Evolutionary conservation across 2,113 vertebrate genomes (phyloP).

Genomic region (Neodon shergylaensis): DNA sequence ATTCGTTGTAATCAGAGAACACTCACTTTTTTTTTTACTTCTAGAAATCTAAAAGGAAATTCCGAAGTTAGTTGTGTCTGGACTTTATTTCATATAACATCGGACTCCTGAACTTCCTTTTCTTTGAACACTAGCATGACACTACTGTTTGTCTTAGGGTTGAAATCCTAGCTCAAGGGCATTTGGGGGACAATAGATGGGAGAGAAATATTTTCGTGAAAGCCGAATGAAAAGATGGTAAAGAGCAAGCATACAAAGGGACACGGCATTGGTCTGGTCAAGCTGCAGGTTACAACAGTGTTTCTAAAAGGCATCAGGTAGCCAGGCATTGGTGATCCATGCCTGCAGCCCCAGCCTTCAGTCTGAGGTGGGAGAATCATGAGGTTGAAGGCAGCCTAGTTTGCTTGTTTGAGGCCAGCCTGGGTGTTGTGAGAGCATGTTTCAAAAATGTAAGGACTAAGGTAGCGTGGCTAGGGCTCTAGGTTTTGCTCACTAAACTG

Average conservation of each 20-base stretch:
- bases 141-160: background rate
- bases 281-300: slow-evolving; percentile 14
- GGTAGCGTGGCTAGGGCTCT: too few relatives aligned
- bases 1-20: slow-evolving; percentile 45
- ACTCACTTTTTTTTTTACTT: slow-evolving; percentile 10
- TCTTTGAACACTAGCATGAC: slow-evolving; percentile 10
- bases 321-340: background rate
- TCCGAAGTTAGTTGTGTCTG: slow-evolving; percentile 4
- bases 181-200: slow-evolving; percentile 8
- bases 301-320: background rate
- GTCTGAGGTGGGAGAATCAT: background rate
- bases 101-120: slow-evolving; percentile 34
- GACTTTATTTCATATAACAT: slow-evolving; percentile 32
- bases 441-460: background rate
- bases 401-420: background rate
- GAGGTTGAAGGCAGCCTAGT: background rate
- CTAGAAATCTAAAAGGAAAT: background rate
- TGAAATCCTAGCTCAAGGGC: background rate
- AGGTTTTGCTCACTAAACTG: background rate
- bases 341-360: background rate
- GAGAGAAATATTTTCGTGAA: slow-evolving; percentile 18
- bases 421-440: background rate
- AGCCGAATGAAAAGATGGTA: slow-evolving; percentile 32
- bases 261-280: background rate
- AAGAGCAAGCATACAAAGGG: background rate